These are phyloP conservation scores for Andrena camellia DNA, from an alignment of 2,888 invertebrate species.

Conservation along the genomic window DNA sequence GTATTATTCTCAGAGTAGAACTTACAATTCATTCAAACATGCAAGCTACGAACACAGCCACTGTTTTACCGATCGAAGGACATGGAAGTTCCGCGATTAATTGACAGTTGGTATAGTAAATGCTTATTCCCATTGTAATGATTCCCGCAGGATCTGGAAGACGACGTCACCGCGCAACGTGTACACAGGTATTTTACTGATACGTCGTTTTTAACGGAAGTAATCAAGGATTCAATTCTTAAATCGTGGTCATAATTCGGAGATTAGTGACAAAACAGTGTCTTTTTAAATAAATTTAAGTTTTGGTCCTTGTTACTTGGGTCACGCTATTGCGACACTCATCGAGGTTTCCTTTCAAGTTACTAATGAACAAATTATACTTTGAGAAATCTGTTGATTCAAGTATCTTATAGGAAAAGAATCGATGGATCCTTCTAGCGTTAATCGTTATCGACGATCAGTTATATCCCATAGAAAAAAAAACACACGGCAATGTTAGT, in stretches of 20 bases:
- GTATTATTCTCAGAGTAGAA: neutral
- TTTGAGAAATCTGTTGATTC: neutral
- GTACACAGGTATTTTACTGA: conserved; percentile 64
- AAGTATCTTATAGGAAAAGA: neutral
- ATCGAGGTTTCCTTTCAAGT: conserved; percentile 8
- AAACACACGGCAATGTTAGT: conserved; percentile 81
- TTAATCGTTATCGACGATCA: conserved; percentile 50
- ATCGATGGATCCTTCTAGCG: conserved; percentile 42
- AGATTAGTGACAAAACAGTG: neutral
- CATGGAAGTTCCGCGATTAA: neutral
- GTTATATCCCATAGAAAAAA: conserved; percentile 64
- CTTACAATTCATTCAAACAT: neutral
- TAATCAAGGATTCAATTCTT: conserved; percentile 37
- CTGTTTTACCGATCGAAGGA: neutral
- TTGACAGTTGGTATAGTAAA: neutral
- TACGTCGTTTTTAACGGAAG: conserved; percentile 48
- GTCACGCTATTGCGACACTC: conserved; percentile 10
- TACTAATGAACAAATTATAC: neutral
- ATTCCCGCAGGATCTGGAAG: conserved; percentile 28
- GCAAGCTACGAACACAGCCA: neutral
- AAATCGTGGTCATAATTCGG: neutral
- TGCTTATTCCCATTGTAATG: neutral
- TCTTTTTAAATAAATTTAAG: neutral
- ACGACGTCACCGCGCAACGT: conserved; percentile 65
- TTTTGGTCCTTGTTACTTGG: conserved; percentile 29